These are phyloP conservation scores for Xerus inauris DNA, from an alignment of 2,113 vertebrate genomes.

Conservation along the genomic window DNA sequence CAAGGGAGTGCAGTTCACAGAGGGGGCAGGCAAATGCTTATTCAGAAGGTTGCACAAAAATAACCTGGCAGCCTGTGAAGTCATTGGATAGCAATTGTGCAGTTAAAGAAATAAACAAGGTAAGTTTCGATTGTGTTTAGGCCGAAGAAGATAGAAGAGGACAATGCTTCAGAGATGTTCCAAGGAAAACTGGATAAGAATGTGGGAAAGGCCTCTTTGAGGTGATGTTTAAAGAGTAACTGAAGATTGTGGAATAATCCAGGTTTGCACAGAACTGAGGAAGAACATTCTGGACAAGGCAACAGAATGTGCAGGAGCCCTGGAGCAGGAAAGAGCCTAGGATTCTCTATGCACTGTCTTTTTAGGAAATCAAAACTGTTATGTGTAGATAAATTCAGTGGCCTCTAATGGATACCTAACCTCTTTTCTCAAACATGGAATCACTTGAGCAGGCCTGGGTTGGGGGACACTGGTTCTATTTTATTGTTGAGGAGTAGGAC, in stretches of 20 bases:
- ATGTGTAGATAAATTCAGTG: not conserved
- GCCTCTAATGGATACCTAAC: not conserved
- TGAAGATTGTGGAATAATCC: not conserved
- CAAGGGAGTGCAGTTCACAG: not conserved
- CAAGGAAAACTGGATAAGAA: not conserved
- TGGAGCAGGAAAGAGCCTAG: not conserved
- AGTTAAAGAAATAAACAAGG: not conserved
- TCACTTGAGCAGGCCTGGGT: not conserved
- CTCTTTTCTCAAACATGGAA: not conserved
- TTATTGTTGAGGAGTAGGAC: not conserved
- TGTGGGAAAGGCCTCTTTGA: not conserved
- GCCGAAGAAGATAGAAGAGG: not conserved
- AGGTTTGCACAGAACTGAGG: not conserved
- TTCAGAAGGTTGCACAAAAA: not conserved
- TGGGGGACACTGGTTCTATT: not conserved
- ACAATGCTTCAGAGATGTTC: not conserved
- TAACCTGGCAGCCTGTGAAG: not conserved
- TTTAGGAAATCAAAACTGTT: not conserved
- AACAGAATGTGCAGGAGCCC: not conserved
- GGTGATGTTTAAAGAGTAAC: not conserved
- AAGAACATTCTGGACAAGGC: not conserved
- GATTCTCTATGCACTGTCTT: not conserved
- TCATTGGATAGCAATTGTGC: not conserved
- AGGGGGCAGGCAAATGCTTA: not conserved
- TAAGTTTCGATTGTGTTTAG: not conserved